Evolutionary conservation across 2,888 invertebrate species (phyloP), one percentile per base, ranked within the genome.

Genomic region (Agonopterix subpropinquella): DNA sequence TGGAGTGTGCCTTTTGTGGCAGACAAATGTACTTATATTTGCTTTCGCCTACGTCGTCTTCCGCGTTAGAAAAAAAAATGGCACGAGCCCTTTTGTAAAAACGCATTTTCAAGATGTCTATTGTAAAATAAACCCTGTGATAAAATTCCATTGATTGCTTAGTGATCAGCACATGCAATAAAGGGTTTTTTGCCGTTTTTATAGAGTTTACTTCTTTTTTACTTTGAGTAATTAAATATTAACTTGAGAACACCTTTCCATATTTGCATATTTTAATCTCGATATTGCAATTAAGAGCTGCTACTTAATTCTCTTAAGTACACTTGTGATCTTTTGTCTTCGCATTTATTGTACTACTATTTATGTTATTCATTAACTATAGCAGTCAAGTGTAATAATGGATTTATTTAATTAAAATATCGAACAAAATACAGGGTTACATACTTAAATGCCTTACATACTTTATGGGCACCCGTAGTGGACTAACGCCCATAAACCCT

Each of bases 1-100:
- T 72, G 80, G 78, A 81, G 84, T 82, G 83, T 80, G 83, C 77
- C 80, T 75, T 76, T 84, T 84, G 81, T 81, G 73, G 71, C 77
- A 73, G 75, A 69, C 68, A 67, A 78, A 73, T 77, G 79, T 77
- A n/a, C n/a, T n/a, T n/a, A n/a, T n/a, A 69, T 87, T 82, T 84
- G 77, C 81, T 77, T 77, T 78, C 75, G 73, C 71, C 69, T 58
- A 62, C 58, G 62, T 67, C 75, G 73, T 85, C 85, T 86, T 86
- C 84, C 84, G 82, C 56, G 58, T 67, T 60, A 48, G 50, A 13
- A 69, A 80, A 83, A 87, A 85, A 82, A 70, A 70, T 65, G 78
- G 83, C 88, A 87, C 87, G 86, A 80, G 87, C 72, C 72, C 73
- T 67, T 69, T 73, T 67, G 44, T 65, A 50, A 47, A 47, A 49